A percentile compares a stretch with the other conserved stretches of the same genome.
Conservation (phyloP, 2,113 vertebrate genomes). For the Hippolais icterina region DNA sequence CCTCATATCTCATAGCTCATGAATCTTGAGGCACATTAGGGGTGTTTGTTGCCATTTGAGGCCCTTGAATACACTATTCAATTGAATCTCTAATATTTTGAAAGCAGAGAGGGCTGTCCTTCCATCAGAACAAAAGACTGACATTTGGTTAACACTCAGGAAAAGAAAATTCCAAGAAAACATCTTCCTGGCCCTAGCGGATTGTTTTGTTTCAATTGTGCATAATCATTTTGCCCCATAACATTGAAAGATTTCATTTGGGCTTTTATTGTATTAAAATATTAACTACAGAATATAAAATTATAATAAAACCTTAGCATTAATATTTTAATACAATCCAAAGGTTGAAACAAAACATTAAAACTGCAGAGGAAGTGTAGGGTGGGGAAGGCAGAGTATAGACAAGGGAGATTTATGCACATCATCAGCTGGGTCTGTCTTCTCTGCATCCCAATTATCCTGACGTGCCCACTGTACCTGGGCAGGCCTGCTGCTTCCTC, state of each 20-base stretch:
- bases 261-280: conserved; percentile 51
- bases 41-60: not conserved
- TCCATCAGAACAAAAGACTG: not conserved
- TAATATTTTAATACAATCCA: conserved; percentile 28
- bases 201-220: not conserved
- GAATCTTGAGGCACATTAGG: not conserved
- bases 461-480: accelerated
- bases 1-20: accelerated
- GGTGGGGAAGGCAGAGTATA: not conserved
- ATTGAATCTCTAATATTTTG: not conserved
- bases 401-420: not conserved
- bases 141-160: not conserved
- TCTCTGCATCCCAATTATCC: not conserved
- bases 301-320: conserved; percentile 39
- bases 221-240: not conserved
- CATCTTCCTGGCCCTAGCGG: not conserved
- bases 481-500: not conserved
- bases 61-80: not conserved
- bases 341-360: conserved; percentile 30
- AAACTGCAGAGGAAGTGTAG: not conserved
- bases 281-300: conserved; percentile 21
- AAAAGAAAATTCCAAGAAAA: not conserved
- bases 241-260: not conserved
- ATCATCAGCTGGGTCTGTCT: not conserved
- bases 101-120: not conserved